Conservation (phyloP, 2,113 vertebrate species). For the Balaeniceps rex region DNA sequence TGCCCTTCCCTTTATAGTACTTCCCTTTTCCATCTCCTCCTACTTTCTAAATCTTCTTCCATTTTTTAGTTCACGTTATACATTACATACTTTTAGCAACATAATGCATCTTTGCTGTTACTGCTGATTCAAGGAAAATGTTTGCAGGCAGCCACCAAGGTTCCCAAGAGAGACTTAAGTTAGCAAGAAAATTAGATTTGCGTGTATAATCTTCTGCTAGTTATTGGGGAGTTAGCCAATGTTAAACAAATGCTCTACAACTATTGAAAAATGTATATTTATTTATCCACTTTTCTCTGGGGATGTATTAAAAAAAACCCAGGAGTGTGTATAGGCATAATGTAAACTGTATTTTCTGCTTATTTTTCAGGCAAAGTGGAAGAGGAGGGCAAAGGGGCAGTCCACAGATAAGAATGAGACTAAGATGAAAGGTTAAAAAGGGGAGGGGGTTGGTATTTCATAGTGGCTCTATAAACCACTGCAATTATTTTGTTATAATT, state of each 20-base stretch:
- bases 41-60: constrained; percentile 33
- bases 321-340: not conserved
- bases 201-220: not conserved
- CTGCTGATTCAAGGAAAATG: not conserved
- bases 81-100: constrained; percentile 35
- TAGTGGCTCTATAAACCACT: not conserved
- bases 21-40: constrained; percentile 51
- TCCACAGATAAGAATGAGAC: constrained; percentile 22
- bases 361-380: constrained; percentile 15
- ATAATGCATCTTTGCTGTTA: not conserved
- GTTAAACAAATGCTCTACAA: constrained; percentile 33
- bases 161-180: constrained; percentile 41
- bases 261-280: constrained; percentile 3
- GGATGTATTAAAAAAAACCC: not conserved
- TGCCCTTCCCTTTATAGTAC: constrained; percentile 38
- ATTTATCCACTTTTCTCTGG: constrained; percentile 11
- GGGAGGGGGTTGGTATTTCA: not conserved
- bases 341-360: constrained; percentile 19
- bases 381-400: not conserved
- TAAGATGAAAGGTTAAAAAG: constrained; percentile 23
- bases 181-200: constrained; percentile 46
- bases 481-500: constrained; percentile 40
- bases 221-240: not conserved
- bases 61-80: constrained; percentile 42
- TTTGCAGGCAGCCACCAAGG: constrained; percentile 5